Evolutionary conservation across 2,888 invertebrate species (phyloP).

Genomic region (Gryllus longicercus): DNA sequence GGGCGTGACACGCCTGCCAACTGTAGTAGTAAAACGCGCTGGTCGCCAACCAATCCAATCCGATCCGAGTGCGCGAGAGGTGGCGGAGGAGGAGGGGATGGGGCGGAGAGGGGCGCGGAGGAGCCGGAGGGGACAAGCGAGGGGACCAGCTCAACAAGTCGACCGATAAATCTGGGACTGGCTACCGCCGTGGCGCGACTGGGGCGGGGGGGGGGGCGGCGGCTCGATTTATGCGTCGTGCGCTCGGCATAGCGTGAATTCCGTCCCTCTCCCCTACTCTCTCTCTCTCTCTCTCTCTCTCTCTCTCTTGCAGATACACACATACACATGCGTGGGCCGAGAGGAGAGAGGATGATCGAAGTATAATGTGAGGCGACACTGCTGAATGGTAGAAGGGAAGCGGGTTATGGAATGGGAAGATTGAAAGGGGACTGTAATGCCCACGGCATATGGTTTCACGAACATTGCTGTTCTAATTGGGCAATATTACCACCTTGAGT

Average conservation of each 20-base stretch:
- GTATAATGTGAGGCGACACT: too few species aligned
- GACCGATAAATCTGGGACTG: constrained; percentile 2
- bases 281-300: too few species aligned
- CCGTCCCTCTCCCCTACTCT: neutral
- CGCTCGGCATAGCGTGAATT: neutral
- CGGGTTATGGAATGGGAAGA: too few species aligned
- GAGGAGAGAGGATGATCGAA: too few species aligned
- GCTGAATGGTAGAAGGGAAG: too few species aligned
- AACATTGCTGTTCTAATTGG: too few species aligned
- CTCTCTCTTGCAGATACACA: too few species aligned
- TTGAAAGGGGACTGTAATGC: too few species aligned
- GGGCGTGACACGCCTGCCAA: neutral
- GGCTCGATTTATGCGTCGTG: neutral
- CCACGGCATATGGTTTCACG: too few species aligned
- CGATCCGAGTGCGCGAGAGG: neutral
- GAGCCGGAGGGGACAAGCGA: neutral
- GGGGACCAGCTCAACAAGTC: neutral
- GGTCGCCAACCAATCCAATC: neutral
- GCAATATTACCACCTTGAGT: too few species aligned
- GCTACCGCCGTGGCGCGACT: neutral
- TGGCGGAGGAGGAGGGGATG: neutral
- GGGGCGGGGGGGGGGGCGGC: neutral
- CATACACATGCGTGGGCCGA: too few species aligned
- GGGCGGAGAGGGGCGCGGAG: neutral
- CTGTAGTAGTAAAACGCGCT: neutral